phyloP scores from a whole-genome alignment of 2,888 invertebrate genomes.

The Zootermopsis nevadensis region DNA sequence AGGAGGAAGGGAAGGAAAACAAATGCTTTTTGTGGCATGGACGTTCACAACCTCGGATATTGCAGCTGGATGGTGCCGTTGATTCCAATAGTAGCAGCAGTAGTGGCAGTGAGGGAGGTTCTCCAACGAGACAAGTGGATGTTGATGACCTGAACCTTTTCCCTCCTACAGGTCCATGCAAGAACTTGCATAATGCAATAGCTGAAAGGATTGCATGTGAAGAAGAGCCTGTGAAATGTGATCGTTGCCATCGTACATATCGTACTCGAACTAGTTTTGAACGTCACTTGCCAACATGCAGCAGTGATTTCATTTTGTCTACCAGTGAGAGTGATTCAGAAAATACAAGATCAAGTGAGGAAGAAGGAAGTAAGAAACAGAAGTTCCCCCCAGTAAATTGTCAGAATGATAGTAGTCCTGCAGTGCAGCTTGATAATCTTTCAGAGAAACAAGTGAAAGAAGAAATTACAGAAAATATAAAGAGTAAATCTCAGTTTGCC shows the following conservation, averaged over 20 bases:
- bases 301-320: constrained; percentile 73
- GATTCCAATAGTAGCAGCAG: constrained; percentile 71
- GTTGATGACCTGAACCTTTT: constrained; percentile 55
- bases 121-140: constrained; percentile 61
- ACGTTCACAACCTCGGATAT: constrained; percentile 66
- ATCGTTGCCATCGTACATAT: constrained; percentile 88
- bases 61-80: constrained; percentile 77
- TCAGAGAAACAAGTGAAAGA: neutral
- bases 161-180: constrained; percentile 62
- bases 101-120: constrained; percentile 63
- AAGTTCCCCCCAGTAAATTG: neutral
- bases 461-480: constrained; percentile 5
- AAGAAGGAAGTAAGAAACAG: constrained; percentile 37
- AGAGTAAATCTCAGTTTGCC: neutral
- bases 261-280: constrained; percentile 85
- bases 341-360: constrained; percentile 57
- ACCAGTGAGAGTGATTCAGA: constrained; percentile 88
- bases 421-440: constrained; percentile 3
- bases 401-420: neutral
- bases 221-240: constrained; percentile 85
- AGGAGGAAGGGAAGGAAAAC: constrained; percentile 61
- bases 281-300: constrained; percentile 79
- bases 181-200: constrained; percentile 64
- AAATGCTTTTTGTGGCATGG: constrained; percentile 62
- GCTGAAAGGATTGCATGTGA: constrained; percentile 59